Base-by-base conservation (phyloP, 2,797 vertebrate genomes). In the Botia kubotai region DNA sequence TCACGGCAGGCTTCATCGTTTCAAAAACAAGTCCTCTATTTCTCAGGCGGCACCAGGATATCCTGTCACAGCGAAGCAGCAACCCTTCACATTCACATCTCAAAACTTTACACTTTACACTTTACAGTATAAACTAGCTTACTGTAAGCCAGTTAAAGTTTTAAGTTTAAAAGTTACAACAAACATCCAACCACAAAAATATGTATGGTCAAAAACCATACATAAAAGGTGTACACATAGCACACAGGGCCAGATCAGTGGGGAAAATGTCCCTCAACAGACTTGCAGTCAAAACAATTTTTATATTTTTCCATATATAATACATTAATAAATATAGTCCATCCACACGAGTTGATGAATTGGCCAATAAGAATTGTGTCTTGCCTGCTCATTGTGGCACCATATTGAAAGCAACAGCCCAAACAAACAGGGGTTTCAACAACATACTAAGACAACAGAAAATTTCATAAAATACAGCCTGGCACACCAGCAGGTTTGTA, bases 21-120 rank as follows among this genome's bases (percentile, higher is more conserved):
- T 84, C 76, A 62, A 82, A 80, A 66, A 88, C 75, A 82, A 62
- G 26, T 69, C 77, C 57, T 76, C 13, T 14, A 71, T 87, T 53
- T 75, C 74, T 36, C 72, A 85, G 81, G 78, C 84, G 73, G 83
- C 82, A 91, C 77, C 92, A 94, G 94, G 94, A 95, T 92, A 93
- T 95, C 93, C 94, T 94, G 93, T 94, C 87, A 74, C 78, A 83
- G 82, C 84, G 80, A 65, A 82, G 77, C 80, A 84, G 83, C 86
- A 73, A 46, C 66, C 67, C 12, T 36, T 68, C 7, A 4, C 53
- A 50, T 48, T 70, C 68, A 29, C 26, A 43, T 69, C 65, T 67
- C 46, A 75, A 58, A 68, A n/a, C n/a, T n/a, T 29, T 21, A 13
- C 2, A 46, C 17, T 62, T 62, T 58, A 50, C n/a, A 50, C n/a